Evolutionary conservation across 2,888 invertebrate species (phyloP), one percentile per base, ranked within the genome.

Genomic region (Eristalis arbustorum): DNA sequence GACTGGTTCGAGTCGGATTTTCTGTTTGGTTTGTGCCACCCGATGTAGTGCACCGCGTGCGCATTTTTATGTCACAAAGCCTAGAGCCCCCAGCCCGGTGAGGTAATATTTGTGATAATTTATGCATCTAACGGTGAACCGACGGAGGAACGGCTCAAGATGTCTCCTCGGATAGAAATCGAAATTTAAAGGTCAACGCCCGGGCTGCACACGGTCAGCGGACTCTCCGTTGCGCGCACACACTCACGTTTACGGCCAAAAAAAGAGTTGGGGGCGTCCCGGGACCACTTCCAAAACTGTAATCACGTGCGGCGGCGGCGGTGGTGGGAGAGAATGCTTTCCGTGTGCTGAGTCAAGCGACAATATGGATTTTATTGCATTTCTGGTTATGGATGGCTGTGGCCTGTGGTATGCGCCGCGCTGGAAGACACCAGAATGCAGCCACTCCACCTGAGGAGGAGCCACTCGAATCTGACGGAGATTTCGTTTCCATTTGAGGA

Each of bases 171-270:
- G 66, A 87, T 83, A 79, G 83, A 87, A 87, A 87, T 83, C 87
- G 87, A 87, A 87, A 87, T 83, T 83, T 42, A 74, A 64, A 72
- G 87, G 69, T 83, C 78, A 79, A 67, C 82, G 85, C 71, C 85
- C 82, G 71, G 4, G 49, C 18, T 49, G 34, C 11, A 37, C 11
- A 37, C 11, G 49, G 49, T 49, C 49, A 49, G 2, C 5, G 49
- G 5, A 18, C 49, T n/a, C 49, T 4, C 25, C 49, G 49, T 18
- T 49, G 49, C n/a, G 10, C 49, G 8, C n/a, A 18, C 18, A 8
- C 49, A 18, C 18, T 49, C 28, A 28, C 49, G 73, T n/a, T n/a
- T n/a, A n/a, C n/a, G 49, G 14, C 63, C 63, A 18, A 62, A 42
- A 31, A 13, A 28, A 28, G 62, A 59, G 49, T 49, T 49, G 49